Conservation (phyloP, 2,888 invertebrate species). For the Meghimatium bilineatum region DNA sequence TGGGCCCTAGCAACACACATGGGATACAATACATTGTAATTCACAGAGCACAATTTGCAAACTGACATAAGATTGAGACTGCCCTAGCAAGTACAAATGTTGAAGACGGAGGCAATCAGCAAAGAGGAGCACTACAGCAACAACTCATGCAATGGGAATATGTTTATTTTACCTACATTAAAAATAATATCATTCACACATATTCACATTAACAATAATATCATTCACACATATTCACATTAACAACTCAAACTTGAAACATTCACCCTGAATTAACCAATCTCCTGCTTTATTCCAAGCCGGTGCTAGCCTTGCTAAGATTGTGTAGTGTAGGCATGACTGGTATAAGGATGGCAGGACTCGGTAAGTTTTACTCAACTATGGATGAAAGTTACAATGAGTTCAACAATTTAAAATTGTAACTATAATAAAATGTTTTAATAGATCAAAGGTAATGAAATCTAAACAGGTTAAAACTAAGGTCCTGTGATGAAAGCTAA, state of each 20-base stretch:
- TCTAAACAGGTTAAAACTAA: too few species aligned
- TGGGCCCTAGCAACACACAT: too few species aligned
- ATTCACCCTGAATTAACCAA: conserved; percentile 70
- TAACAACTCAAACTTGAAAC: neutral
- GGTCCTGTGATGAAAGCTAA: too few species aligned
- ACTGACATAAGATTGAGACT: too few species aligned
- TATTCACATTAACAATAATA: neutral
- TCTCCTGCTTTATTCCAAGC: conserved; percentile 72
- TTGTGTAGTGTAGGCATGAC: conserved; percentile 68
- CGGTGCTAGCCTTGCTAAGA: conserved; percentile 70
- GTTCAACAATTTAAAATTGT: neutral
- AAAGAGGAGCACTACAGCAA: too few species aligned
- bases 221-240: neutral
- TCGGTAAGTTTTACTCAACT: conserved; percentile 62
- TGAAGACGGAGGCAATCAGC: too few species aligned
- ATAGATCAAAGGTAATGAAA: too few species aligned
- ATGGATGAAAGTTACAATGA: neutral
- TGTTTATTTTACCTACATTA: neutral
- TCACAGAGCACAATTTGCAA: too few species aligned
- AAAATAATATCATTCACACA: neutral
- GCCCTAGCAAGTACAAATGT: too few species aligned
- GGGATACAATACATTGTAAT: too few species aligned
- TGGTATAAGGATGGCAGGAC: conserved; percentile 67
- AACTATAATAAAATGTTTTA: too few species aligned
- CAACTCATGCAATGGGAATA: too few species aligned